Evolutionary conservation across 2,888 invertebrate species (phyloP), one percentile per base, ranked within the genome.

Genomic region (Drosophila infuscata): DNA sequence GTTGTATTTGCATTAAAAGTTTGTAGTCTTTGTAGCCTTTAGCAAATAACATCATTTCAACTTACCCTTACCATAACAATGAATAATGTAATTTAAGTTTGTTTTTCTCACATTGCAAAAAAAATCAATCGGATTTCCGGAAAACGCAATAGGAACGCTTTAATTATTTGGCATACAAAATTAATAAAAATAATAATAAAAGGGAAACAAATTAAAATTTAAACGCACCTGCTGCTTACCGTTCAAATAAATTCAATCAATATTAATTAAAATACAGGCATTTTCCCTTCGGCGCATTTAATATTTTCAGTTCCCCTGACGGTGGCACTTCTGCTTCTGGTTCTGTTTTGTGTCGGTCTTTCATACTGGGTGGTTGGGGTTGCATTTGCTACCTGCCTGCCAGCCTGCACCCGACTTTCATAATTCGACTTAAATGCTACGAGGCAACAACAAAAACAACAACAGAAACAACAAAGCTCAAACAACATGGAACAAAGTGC

Each of bases 191-290:
- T 7, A 33, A 32, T 32, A 25, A 32, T 15, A 17, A 32, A 20
- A 43, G 1, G 20, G 20, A 12, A 43, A 12, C 43, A 20, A 43
- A 43, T 20, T 20, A 11, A 71, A 79, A 75, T 83, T 81, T 78
- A 82, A 87, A 64, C 71, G 63, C 76, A 70, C 71, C 86, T 80
- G 80, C 72, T 38, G 29, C 7, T 29, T 20, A 49, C 32, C 46
- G 51, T 58, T 62, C 60, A 74, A 77, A 89, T 73, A 87, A 71
- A 67, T 73, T 80, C 88, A 90, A 87, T 90, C 90, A 90, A 87
- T 87, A 90, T 90, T 87, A 90, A 87, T 87, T 87, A 87, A 90
- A 90, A 87, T 89, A 80, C 83, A 88, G 83, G 73, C 84, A 89
- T 79, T 78, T 81, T 81, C 68, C 73, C 73, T 66, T 48, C 63